Base-by-base conservation (phyloP, 1,140 invertebrate genomes). In the Euwallacea similis region DNA sequence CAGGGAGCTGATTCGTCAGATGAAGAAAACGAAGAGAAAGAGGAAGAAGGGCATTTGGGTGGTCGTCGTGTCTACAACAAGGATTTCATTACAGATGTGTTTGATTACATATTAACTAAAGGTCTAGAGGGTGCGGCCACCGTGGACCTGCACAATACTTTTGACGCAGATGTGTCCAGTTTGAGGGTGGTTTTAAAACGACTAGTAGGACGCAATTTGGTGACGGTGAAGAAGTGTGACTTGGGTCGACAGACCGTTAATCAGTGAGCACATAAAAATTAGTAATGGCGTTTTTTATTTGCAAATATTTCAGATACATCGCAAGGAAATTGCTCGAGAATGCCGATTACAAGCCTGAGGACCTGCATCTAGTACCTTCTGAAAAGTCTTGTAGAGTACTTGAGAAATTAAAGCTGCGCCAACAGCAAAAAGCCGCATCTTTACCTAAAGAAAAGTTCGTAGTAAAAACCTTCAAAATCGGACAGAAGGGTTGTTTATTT, bases 141-240 rank as follows among this genome's bases (percentile, higher is more conserved):
- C n/a, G 41, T 61, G 8, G 74, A 78, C 13, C 46, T 78, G 9
- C 59, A 65, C 16, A 47, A 72, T 10, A 42, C 53, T 11, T 67
- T 75, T 42, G 69, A 66, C 16, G 62, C 71, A 0, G 76, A 77
- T 60, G 72, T 71, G 41, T 75, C 75, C 67, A 60, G 73, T 21
- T 47, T 67, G 6, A 63, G 77, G 55, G 63, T 56, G 0, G 53
- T 65, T 63, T 33, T 79, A 6, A 75, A 71, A 11, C 74, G 74
- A 65, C 47, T 80, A 15, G 13, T 72, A 6, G 53, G 59, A 9
- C 59, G 68, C 43, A 76, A 76, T 46, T 41, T 78, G 7, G 54
- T 80, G 46, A 63, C 73, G 47, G 44, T 55, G 4, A 67, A 66
- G 7, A 78, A 76, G 65, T 72, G 66, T 16, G 78, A 80, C 69